Base-by-base conservation (phyloP, 2,113 vertebrate species). In the Lophius piscatorius region DNA sequence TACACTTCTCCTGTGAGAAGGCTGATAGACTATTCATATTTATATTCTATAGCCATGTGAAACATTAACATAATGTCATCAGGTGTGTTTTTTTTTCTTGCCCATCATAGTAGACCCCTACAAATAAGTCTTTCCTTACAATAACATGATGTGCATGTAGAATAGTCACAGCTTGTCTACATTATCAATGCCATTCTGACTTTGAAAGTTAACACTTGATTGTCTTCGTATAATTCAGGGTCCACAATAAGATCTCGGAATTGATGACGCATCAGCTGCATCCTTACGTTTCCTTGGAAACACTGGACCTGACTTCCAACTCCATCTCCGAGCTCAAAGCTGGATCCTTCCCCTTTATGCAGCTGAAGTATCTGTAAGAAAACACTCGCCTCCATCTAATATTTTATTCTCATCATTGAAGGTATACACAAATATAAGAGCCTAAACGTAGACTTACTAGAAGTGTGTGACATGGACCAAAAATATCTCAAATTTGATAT, bases 291-390 rank as follows among this genome's bases (percentile, higher is more conserved):
- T 87, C 78, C 20, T 58, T 92, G 46, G 90, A 91, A 70, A 80
- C 73, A 6, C 71, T 91, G 62, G 91, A 90, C 48, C 84, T 91
- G 31, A 88, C 89, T 6, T 90, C 90, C 16, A 90, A 91, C 62
- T 91, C 79, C 0, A 85, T 90, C 70, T 84, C 84, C 6, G 88
- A 89, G 58, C 71, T 92, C 9, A 89, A 58, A 76, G 86, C 77
- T 28, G 89, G 88, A 73, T 87, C 85, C 1, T 90, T 92, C 38
- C 89, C 91, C 8, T 79, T 66, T 48, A 86, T 91, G 84, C 88
- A 84, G 73, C 76, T 92, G 16, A 91, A 90, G 80, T 90, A 90
- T 72, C 73, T 92, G 90, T 91, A 68, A 72, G 83, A 63, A 17
- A 13, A 24, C 5, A 46, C 11, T 31, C 3, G 3, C 23, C 5